Evolutionary conservation across 2,888 invertebrate genomes (phyloP), one percentile per base, ranked within the genome.

Genomic region (Mycalesis mineus): DNA sequence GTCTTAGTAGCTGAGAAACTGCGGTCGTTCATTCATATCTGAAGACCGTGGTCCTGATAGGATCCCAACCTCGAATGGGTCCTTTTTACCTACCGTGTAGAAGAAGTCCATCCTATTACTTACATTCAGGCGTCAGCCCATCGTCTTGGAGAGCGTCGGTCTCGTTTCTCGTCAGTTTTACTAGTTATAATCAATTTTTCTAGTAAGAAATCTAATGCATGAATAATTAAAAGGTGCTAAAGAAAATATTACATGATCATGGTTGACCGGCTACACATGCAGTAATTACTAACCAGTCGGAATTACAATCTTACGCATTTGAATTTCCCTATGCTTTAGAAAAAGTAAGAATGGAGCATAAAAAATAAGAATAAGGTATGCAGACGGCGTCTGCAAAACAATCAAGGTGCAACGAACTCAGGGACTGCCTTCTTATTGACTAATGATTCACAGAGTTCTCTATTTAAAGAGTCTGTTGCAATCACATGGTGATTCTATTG

Each of bases 331-430:
- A 40, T 28, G 13, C 53, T 31, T 42, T 39, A 62, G 45, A 55
- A 48, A 45, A 49, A 53, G 45, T 58, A 55, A 55, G 60, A 55
- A 61, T 57, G 39, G 49, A 28, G 48, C 55, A 64, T 58, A 51
- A 65, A 64, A 61, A 59, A 58, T 48, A 53, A 44, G 51, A 52
- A 80, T 87, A 80, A 80, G 22, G 73, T 78, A 88, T 88, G 85
- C 88, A 82, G 84, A 82, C 85, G 66, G 58, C 73, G 82, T 80
- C 73, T 72, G 84, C 84, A 78, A 82, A 83, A 82, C 82, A 82
- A 76, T 79, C 67, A 63, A 61, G 69, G 88, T 74, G 80, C 88
- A 86, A 79, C 81, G 88, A 88, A 84, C 88, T 84, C 74, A 78
- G 82, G 80, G 82, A 84, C 80, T 75, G 80, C 78, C 78, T 82